A percentile compares a stretch with the other conserved stretches of the same genome.
phyloP scores from a whole-genome alignment of 37 sponge, comb jelly and placozoan species.

The Cliona cf. orientalis region DNA sequence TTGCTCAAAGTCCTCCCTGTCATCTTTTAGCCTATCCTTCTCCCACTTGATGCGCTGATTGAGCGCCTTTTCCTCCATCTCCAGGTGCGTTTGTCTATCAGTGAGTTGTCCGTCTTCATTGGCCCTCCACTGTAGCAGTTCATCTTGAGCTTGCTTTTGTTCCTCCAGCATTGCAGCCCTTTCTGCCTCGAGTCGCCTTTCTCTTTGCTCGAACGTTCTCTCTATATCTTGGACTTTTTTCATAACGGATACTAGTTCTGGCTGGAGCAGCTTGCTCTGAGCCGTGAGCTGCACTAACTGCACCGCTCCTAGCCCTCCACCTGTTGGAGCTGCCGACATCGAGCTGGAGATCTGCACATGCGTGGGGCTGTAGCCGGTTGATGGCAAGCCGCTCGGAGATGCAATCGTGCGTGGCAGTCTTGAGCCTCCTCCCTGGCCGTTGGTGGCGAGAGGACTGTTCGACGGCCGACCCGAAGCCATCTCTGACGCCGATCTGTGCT shows the following conservation, averaged over 20 bases:
- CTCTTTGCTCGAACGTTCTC: neutral
- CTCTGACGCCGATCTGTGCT: too few species aligned
- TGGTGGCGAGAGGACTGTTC: too few species aligned
- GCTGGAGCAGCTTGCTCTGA: neutral
- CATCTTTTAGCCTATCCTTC: neutral
- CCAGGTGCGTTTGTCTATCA: too few species aligned
- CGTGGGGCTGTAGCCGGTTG: too few species aligned
- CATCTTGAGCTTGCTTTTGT: neutral
- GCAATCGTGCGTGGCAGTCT: too few species aligned
- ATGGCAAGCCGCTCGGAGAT: too few species aligned
- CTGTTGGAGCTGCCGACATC: neutral
- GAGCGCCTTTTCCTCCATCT: neutral
- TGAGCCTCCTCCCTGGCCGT: too few species aligned
- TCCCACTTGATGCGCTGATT: neutral
- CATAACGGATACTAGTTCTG: constrained; percentile 5
- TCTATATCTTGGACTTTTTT: constrained; percentile 2
- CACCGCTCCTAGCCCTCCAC: neutral
- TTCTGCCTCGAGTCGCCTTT: too few species aligned
- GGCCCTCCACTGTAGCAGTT: too few species aligned
- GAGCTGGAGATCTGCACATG: too few species aligned
- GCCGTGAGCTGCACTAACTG: neutral
- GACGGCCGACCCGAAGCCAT: too few species aligned
- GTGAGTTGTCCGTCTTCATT: neutral
- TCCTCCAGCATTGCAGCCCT: constrained; percentile 18
- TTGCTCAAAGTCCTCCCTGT: neutral